These are phyloP conservation scores for Mesaphorura yosii DNA, from an alignment of 1,140 invertebrate species.

Conservation along the genomic window DNA sequence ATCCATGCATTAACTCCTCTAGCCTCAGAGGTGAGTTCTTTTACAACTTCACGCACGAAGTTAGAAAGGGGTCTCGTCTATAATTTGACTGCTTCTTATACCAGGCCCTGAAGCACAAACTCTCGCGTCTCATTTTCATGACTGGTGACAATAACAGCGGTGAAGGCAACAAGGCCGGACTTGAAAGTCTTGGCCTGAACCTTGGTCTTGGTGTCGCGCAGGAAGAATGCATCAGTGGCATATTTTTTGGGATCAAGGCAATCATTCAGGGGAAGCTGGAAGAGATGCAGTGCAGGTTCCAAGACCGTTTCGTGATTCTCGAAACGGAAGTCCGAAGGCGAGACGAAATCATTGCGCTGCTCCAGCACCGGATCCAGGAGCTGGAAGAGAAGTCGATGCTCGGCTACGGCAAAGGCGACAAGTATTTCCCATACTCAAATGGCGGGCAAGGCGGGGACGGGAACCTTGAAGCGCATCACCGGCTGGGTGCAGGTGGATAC, in stretches of 20 bases:
- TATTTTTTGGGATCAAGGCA: conserved; percentile 59
- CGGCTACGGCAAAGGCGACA: conserved; percentile 1
- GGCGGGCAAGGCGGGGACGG: conserved; percentile 9
- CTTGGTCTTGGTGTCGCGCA: conserved; percentile 34
- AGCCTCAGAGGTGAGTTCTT: no score
- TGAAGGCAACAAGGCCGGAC: neutral
- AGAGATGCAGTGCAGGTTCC: conserved; percentile 42
- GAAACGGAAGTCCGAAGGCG: conserved; percentile 61
- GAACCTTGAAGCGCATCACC: conserved; percentile 28
- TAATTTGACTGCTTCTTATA: no score
- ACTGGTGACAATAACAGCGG: no score
- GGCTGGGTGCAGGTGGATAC: conserved; percentile 10
- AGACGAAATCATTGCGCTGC: conserved; percentile 62
- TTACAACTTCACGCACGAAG: no score
- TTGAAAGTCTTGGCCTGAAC: conserved; percentile 25
- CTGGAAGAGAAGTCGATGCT: conserved; percentile 41
- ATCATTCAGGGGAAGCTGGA: conserved; percentile 59
- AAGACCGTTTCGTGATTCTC: conserved; percentile 52
- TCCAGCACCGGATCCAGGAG: conserved; percentile 57
- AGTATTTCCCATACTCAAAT: conserved; percentile 9
- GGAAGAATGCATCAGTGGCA: conserved; percentile 62
- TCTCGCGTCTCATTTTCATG: no score
- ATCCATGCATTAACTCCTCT: no score
- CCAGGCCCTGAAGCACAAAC: no score
- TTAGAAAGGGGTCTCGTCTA: no score